A percentile compares a stretch with the other conserved stretches of the same genome.
These are phyloP conservation scores for Leptoteleia sp. DNA, from an alignment of 1,140 invertebrate species.

Conservation along the genomic window DNA sequence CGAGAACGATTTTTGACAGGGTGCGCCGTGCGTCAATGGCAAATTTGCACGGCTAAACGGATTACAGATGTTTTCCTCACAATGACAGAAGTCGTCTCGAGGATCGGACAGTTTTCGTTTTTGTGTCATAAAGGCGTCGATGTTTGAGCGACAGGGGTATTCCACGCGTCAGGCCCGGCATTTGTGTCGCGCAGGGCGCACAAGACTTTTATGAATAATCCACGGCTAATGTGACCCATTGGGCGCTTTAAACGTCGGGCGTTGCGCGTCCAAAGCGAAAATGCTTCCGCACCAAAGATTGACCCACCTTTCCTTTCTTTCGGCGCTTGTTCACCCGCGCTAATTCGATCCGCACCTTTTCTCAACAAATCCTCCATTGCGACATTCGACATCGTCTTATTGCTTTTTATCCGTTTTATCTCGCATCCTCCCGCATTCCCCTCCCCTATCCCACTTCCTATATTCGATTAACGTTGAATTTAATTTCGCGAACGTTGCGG, in stretches of 20 bases:
- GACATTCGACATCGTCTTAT: constrained; percentile 33
- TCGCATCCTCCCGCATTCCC: too few relatives aligned
- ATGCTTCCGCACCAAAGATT: too few relatives aligned
- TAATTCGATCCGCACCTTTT: constrained; percentile 60
- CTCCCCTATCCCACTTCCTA: not conserved
- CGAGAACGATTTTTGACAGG: constrained; percentile 65
- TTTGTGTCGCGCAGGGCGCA: constrained; percentile 51
- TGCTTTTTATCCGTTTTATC: constrained; percentile 23
- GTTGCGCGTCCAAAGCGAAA: constrained; percentile 45
- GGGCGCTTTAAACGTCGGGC: constrained; percentile 67
- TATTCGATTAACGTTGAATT: constrained; percentile 49
- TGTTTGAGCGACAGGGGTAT: constrained; percentile 65
- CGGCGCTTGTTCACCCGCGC: constrained; percentile 10
- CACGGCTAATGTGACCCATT: constrained; percentile 70
- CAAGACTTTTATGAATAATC: constrained; percentile 73
- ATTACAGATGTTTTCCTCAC: constrained; percentile 80
- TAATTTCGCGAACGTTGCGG: constrained; percentile 41
- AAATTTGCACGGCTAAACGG: constrained; percentile 81
- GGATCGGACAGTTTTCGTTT: constrained; percentile 66
- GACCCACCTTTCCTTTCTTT: constrained; percentile 30
- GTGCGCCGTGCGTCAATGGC: constrained; percentile 69
- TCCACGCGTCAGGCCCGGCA: constrained; percentile 56
- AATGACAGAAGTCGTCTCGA: constrained; percentile 67
- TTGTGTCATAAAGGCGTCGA: constrained; percentile 62
- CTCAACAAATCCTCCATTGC: not conserved